Percentiles rank a stretch among this genome's conserved stretches.
These are phyloP conservation scores for Thunnus maccoyii DNA, from an alignment of 2,113 vertebrate species.

Conservation along the genomic window DNA sequence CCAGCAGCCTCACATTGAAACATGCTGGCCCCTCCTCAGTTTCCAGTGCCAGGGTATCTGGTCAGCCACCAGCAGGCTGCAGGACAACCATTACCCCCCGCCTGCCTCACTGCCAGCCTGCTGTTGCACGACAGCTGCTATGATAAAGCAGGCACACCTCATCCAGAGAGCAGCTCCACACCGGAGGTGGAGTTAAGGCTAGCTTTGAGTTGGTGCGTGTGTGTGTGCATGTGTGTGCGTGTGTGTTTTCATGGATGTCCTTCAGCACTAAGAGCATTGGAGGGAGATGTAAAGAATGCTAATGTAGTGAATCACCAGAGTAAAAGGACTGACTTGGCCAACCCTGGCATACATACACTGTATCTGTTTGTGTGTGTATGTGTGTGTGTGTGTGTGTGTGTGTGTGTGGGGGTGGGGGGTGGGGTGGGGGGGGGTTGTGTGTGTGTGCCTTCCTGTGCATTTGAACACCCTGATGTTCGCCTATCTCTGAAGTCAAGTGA, in stretches of 20 bases:
- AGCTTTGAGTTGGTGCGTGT: constrained; percentile 18
- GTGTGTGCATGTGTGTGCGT: constrained; percentile 38
- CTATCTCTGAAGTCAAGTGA: constrained; percentile 53
- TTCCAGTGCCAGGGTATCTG: constrained; percentile 34
- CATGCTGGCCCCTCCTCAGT: not conserved
- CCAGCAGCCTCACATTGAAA: not conserved
- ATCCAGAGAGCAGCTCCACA: constrained; percentile 27
- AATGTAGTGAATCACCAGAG: constrained; percentile 73
- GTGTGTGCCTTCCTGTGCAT: constrained; percentile 21
- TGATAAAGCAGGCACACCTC: constrained; percentile 34
- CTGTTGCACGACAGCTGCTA: constrained; percentile 63
- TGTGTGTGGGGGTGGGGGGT: not conserved
- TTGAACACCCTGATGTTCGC: constrained; percentile 44
- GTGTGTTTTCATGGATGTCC: constrained; percentile 64
- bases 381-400: constrained; percentile 16
- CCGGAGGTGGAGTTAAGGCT: constrained; percentile 31
- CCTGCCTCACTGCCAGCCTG: constrained; percentile 32
- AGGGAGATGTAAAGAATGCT: constrained; percentile 78
- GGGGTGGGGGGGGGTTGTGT: no score
- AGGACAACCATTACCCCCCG: constrained; percentile 37
- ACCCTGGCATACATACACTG: constrained; percentile 32
- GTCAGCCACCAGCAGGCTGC: constrained; percentile 42
- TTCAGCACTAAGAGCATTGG: constrained; percentile 76
- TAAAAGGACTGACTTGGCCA: constrained; percentile 51
- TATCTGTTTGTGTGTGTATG: constrained; percentile 21